A percentile compares a stretch with the other conserved stretches of the same genome.
Evolutionary conservation across 2,888 invertebrate species (phyloP).

Genomic region (Pseudanteris insignis): DNA sequence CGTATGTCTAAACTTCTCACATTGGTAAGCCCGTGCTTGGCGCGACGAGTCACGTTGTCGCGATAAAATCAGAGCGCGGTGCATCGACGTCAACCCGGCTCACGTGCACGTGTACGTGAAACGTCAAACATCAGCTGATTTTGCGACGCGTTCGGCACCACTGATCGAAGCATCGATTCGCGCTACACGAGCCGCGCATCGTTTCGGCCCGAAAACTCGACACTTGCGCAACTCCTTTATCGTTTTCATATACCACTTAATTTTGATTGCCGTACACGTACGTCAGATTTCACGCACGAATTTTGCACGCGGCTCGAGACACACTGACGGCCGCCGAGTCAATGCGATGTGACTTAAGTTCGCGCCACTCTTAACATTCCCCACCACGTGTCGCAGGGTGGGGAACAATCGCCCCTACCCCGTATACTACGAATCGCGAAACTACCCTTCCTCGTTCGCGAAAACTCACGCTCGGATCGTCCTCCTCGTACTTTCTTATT

Average conservation of each 20-base stretch:
- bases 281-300: too few species aligned
- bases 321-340: conserved; percentile 66
- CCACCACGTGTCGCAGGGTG: conserved; percentile 17
- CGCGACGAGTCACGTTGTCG: conserved; percentile 33
- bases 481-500: conserved; percentile 5
- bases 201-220: conserved; percentile 36
- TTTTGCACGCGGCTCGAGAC: conserved; percentile 54
- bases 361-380: conserved; percentile 61
- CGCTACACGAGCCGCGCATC: conserved; percentile 52
- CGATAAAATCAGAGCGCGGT: conserved; percentile 18
- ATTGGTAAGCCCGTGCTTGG: conserved; percentile 20
- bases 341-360: conserved; percentile 61
- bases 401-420: conserved; percentile 27
- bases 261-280: too few species aligned
- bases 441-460: conserved; percentile 34
- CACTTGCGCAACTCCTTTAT: not conserved
- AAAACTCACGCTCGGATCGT: conserved; percentile 18
- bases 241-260: too few species aligned
- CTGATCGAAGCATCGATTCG: conserved; percentile 15
- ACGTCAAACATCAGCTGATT: conserved; percentile 43
- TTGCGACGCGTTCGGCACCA: conserved; percentile 11
- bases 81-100: conserved; percentile 19
- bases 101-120: conserved; percentile 35
- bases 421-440: conserved; percentile 35
- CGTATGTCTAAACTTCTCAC: conserved; percentile 7